Evolutionary conservation across 2,888 invertebrate genomes (phyloP), one percentile per base, ranked within the genome.

Genomic region (Sesia bembeciformis): DNA sequence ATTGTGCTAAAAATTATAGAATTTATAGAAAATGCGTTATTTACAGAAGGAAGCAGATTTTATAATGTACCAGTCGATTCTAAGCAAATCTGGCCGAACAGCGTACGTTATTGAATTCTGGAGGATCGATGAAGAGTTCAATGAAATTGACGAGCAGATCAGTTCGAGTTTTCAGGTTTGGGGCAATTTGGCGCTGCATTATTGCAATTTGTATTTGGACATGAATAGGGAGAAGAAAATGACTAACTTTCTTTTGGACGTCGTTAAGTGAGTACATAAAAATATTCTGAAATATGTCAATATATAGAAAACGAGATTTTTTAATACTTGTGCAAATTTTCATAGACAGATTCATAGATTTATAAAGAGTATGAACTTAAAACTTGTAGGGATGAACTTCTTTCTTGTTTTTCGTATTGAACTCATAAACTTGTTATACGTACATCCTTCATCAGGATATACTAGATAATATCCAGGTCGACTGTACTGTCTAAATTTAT

Each of bases 191-290:
- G 92, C 93, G 0, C 77, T 94, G 4, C 93, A 94, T 68, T 94
- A 92, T 67, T 92, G 93, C 40, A 93, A 93, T 62, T 85, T 94
- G 56, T 94, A 93, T 71, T 81, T 92, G 60, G 92, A 90, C 62
- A 93, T 94, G 90, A 92, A 91, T 61, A 92, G 92, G 66, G 94
- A 95, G 72, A 90, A 93, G 57, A 93, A 92, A 64, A 90, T 95
- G 62, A 93, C 94, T 52, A 94, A 94, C 59, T 96, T 96, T 71
- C 89, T 96, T 0, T 81, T 96, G 53, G 93, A 93, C 53, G 95
- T 96, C 42, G 95, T 95, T 52, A 95, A 94, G 95, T 95, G 85
- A 91, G 92, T 89, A 8, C 5, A 4, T 23, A 7, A 8, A 3
- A 8, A 46, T 7, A 7, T 7, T 4, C 8, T 7, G 5, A 7